Conservation (phyloP, 2,888 invertebrate genomes). For the Panorpa germanica region DNA sequence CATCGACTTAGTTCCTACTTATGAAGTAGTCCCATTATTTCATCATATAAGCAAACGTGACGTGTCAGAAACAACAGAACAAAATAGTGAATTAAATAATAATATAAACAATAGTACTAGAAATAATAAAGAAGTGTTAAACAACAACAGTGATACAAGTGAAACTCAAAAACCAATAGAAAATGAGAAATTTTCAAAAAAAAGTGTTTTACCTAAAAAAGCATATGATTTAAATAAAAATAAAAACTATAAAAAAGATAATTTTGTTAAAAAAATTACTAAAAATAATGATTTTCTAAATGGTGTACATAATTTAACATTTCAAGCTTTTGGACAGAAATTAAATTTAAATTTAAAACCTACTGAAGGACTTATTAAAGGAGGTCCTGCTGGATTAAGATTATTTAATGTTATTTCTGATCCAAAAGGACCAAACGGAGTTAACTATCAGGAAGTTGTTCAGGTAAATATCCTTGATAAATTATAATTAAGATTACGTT, state of each 20-base stretch:
- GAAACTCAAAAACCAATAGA: slow-evolving; percentile 1
- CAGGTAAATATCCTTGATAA: slow-evolving; percentile 34
- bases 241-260: slow-evolving; percentile 13
- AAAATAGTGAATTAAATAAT: slow-evolving; percentile 27
- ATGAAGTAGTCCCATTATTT: slow-evolving; percentile 61
- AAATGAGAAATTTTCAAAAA: slow-evolving; percentile 15
- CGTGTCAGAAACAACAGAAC: slow-evolving; percentile 16
- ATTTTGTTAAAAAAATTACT: slow-evolving; percentile 12
- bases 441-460: slow-evolving; percentile 57
- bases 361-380: slow-evolving; percentile 59
- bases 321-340: slow-evolving; percentile 64
- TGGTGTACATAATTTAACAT: slow-evolving; percentile 36
- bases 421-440: slow-evolving; percentile 55
- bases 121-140: slow-evolving; percentile 12
- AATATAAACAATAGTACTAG: slow-evolving; percentile 15
- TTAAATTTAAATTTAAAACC: slow-evolving; percentile 54
- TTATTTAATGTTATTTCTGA: slow-evolving; percentile 68
- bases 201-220: slow-evolving; percentile 11
- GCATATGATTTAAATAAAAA: slow-evolving; percentile 14
- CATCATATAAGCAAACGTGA: slow-evolving; percentile 29
- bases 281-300: slow-evolving; percentile 15
- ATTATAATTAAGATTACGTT: slow-evolving; percentile 6
- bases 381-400: slow-evolving; percentile 39
- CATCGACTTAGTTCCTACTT: slow-evolving; percentile 61
- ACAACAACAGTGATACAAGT: slow-evolving; percentile 14